These are phyloP conservation scores for Scomberomorus guttatus DNA, from an alignment of 2,797 vertebrate genomes.

Conservation along the genomic window DNA sequence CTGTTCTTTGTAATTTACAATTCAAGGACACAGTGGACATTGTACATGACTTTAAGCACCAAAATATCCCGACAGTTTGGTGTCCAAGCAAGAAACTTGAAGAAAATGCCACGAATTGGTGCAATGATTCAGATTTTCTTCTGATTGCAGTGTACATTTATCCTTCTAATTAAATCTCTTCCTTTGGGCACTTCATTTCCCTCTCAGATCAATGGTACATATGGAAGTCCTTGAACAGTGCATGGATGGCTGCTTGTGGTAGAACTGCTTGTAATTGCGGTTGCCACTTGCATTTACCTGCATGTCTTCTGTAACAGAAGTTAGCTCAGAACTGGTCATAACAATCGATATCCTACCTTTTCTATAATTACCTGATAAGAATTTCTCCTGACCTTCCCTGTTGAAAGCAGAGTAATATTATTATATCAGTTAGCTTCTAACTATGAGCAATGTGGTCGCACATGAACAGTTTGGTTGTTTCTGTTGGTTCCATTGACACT, in stretches of 20 bases:
- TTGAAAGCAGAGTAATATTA: no score
- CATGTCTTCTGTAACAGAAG: background rate
- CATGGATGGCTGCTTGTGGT: background rate
- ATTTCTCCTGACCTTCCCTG: background rate
- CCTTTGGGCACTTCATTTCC: conserved; percentile 6
- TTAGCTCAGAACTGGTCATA: background rate
- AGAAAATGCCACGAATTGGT: background rate
- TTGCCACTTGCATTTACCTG: background rate
- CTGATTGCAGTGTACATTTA: background rate
- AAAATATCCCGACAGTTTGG: conserved; percentile 28
- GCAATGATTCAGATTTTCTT: background rate
- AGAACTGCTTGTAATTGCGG: background rate
- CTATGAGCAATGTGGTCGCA: background rate
- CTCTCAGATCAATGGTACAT: background rate
- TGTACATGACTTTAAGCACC: conserved; percentile 28
- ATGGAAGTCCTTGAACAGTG: conserved; percentile 8
- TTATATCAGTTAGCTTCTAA: background rate
- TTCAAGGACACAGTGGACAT: conserved; percentile 58
- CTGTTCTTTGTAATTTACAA: conserved; percentile 55
- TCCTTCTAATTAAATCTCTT: conserved; percentile 10
- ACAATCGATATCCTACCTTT: conserved; percentile 9
- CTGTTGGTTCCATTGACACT: no score
- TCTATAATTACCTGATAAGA: background rate
- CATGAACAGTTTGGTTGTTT: no score
- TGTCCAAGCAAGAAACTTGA: background rate